Conservation (phyloP, 1,140 invertebrate genomes). For the Drosophila novamexicana region DNA sequence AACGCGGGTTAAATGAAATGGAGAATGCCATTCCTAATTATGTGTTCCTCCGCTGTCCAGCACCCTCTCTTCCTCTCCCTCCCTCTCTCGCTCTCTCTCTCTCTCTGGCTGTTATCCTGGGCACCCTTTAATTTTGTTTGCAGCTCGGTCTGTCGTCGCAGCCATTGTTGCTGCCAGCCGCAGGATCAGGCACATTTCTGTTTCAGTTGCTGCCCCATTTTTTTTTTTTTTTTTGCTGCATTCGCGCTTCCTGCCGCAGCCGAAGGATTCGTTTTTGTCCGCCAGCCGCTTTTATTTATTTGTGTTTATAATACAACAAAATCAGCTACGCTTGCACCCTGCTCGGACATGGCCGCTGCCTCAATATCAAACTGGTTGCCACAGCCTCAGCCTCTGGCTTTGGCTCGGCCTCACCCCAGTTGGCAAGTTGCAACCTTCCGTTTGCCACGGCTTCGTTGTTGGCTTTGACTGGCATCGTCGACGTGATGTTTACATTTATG, state of each 20-base stretch:
- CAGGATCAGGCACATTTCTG: conserved; percentile 60
- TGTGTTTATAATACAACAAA: conserved; percentile 84
- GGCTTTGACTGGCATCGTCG: conserved; percentile 69
- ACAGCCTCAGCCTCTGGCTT: background rate
- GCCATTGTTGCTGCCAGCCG: conserved; percentile 75
- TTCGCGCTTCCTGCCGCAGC: conserved; percentile 65
- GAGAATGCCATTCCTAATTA: conserved; percentile 84
- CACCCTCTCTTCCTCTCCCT: conserved; percentile 25
- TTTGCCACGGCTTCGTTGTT: conserved; percentile 33
- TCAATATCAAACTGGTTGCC: conserved; percentile 64
- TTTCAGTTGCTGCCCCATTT: conserved; percentile 70
- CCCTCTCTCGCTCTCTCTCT: background rate
- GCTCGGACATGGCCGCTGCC: conserved; percentile 32
- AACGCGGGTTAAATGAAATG: conserved; percentile 78
- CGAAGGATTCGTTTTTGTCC: conserved; percentile 44
- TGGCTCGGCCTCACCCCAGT: background rate
- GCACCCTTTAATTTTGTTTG: conserved; percentile 60
- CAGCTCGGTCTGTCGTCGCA: conserved; percentile 75
- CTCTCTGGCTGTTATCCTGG: conserved; percentile 22
- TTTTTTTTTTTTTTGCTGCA: background rate
- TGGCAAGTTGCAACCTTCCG: conserved; percentile 15
- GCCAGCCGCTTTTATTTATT: conserved; percentile 75
- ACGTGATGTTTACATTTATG: conserved; percentile 83
- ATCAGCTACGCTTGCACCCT: conserved; percentile 81
- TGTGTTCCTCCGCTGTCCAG: conserved; percentile 29